Percentiles rank a stretch among this genome's conserved stretches.
phyloP scores from a whole-genome alignment of 1,140 invertebrate species.

The Triops cancriformis region DNA sequence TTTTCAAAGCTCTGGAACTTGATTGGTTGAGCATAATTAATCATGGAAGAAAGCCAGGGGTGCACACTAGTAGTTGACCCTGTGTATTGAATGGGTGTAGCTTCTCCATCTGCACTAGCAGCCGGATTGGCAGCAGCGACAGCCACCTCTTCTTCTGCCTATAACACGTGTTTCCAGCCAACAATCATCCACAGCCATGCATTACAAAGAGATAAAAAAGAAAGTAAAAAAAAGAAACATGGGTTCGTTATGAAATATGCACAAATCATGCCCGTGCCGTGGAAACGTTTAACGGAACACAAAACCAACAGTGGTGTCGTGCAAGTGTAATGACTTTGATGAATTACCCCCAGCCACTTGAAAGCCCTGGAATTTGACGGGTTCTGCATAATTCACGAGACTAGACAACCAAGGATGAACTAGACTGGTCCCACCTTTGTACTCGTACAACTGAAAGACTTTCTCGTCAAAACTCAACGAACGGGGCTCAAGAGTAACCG shows the following conservation, averaged over 20 bases:
- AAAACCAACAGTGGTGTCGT: not conserved
- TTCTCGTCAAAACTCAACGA: constrained; percentile 27
- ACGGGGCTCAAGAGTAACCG: constrained; percentile 20
- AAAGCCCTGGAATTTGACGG: constrained; percentile 60
- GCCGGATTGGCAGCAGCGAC: not conserved
- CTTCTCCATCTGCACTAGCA: constrained; percentile 24
- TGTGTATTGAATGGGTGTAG: constrained; percentile 57
- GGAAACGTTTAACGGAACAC: not conserved
- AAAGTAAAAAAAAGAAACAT: not conserved
- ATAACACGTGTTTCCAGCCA: not conserved
- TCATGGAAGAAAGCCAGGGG: constrained; percentile 94
- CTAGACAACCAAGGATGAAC: constrained; percentile 56
- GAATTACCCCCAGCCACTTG: constrained; percentile 62
- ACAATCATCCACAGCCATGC: not conserved
- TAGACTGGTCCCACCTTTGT: constrained; percentile 93
- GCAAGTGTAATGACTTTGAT: constrained; percentile 11
- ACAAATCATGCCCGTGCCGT: constrained; percentile 7
- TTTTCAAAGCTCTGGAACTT: constrained; percentile 98
- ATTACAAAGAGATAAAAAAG: constrained; percentile 17
- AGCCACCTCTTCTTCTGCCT: constrained; percentile 20
- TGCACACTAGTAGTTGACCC: constrained; percentile 98
- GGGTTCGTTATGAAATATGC: not conserved
- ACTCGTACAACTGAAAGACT: constrained; percentile 41
- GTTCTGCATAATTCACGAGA: constrained; percentile 58
- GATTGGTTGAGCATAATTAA: constrained; percentile 98